Percentiles rank a stretch among this genome's conserved stretches.
phyloP scores from a whole-genome alignment of 2,888 invertebrate genomes.

The Calameuta filiformis region DNA sequence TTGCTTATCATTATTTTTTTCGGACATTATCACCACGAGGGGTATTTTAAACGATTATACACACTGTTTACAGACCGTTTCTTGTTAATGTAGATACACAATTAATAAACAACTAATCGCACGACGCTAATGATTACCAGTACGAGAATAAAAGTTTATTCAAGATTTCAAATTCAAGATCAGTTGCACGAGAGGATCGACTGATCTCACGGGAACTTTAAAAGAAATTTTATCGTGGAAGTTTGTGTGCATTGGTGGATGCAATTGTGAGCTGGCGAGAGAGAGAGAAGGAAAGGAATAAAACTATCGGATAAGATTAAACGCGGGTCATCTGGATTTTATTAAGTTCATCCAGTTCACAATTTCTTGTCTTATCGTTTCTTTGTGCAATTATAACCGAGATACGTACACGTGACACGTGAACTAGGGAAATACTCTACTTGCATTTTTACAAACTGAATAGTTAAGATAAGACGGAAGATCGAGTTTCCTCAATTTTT shows the following conservation, averaged over 20 bases:
- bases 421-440: background rate
- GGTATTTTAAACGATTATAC: background rate
- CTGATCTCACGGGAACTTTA: background rate
- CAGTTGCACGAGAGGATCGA: background rate
- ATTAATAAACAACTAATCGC: background rate
- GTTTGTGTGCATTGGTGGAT: background rate
- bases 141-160: background rate
- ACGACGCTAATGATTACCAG: background rate
- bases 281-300: background rate
- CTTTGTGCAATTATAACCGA: background rate
- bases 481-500: background rate
- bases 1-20: background rate
- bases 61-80: background rate
- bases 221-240: background rate
- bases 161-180: background rate
- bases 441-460: background rate
- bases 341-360: background rate
- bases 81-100: background rate
- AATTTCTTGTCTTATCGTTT: background rate
- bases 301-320: background rate
- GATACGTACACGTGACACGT: background rate
- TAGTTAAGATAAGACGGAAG: background rate
- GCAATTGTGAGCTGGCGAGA: background rate
- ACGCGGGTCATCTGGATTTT: background rate
- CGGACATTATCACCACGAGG: background rate